Conservation (phyloP, 2,113 vertebrate genomes). For the Lagopus leucura region DNA sequence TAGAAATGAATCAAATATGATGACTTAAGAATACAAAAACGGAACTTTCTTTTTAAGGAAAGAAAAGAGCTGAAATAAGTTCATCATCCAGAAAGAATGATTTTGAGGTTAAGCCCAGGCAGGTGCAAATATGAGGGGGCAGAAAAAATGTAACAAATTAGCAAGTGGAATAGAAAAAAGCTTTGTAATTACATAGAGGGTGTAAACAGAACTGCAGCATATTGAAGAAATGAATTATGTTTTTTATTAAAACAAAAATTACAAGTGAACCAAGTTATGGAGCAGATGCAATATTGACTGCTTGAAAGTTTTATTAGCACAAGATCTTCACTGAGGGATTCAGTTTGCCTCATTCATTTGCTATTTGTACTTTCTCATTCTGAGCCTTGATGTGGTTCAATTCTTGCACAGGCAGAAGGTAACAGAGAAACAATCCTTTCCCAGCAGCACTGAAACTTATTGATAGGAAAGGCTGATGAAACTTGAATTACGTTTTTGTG, state of each 20-base stretch:
- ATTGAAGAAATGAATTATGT: background rate
- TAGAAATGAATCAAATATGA: background rate
- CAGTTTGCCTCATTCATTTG: background rate
- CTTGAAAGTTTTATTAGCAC: background rate
- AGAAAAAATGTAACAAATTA: background rate
- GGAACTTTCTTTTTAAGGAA: background rate
- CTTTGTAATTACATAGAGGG: background rate
- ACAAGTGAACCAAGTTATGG: background rate
- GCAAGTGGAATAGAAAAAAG: background rate
- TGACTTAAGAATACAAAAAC: background rate
- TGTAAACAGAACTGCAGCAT: background rate
- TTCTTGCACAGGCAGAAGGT: background rate
- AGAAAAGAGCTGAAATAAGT: background rate
- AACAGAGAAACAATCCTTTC: background rate
- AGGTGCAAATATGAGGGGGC: background rate
- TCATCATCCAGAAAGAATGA: background rate
- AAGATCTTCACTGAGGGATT: background rate
- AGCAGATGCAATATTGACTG: background rate
- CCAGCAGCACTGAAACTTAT: background rate
- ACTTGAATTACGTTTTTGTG: background rate
- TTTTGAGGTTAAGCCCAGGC: background rate
- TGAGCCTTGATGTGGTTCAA: background rate
- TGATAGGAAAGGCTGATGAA: constrained; percentile 1
- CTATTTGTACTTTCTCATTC: background rate
- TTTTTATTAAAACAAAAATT: constrained; percentile 1